These are phyloP conservation scores for Podilymbus podiceps DNA, from an alignment of 2,113 vertebrate genomes.

Conservation along the genomic window DNA sequence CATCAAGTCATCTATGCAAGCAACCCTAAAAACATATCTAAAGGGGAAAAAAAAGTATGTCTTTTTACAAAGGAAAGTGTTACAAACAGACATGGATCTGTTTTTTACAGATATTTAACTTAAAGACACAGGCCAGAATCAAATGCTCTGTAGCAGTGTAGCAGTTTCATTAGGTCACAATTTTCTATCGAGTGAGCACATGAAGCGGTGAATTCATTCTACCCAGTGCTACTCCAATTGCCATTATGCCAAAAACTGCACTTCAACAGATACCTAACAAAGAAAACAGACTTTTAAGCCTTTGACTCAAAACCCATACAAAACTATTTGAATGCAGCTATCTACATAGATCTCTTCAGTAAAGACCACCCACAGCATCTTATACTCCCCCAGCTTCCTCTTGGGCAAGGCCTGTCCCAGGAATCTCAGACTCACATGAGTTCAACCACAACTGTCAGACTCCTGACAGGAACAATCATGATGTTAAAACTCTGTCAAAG, in stretches of 20 bases:
- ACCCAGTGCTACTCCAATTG: background rate
- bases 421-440: rapidly evolving
- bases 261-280: background rate
- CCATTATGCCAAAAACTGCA: background rate
- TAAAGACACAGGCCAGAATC: background rate
- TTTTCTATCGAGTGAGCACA: background rate
- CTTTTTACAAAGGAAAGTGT: background rate
- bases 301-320: background rate
- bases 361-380: no score
- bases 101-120: background rate
- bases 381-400: background rate
- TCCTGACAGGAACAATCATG: background rate
- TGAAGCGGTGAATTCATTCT: background rate
- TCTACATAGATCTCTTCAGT: background rate
- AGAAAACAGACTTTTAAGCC: background rate
- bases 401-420: no score
- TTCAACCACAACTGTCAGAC: background rate
- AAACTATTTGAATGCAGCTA: background rate
- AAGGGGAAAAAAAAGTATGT: background rate
- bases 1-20: background rate
- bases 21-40: background rate
- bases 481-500: background rate
- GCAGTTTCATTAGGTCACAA: background rate
- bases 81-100: background rate
- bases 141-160: background rate